A percentile compares a stretch with the other conserved stretches of the same genome.
These are phyloP conservation scores for Drosophila macrospina DNA, from an alignment of 2,888 invertebrate genomes.

Conservation along the genomic window DNA sequence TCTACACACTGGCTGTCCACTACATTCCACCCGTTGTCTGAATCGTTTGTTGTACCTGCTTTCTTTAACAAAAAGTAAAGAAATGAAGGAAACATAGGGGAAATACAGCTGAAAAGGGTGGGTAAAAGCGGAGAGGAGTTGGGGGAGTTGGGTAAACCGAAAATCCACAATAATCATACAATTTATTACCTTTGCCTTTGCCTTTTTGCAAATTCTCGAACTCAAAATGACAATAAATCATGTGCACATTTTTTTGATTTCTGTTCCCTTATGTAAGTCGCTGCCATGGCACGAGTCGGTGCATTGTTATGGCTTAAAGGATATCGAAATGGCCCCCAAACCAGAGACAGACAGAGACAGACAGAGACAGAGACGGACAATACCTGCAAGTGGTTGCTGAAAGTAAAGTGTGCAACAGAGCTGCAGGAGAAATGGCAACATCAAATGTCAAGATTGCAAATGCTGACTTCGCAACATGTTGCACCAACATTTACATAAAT, in stretches of 20 bases:
- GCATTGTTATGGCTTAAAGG: constrained; percentile 69
- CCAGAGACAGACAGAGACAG: neutral
- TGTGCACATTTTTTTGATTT: constrained; percentile 60
- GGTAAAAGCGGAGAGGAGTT: neutral
- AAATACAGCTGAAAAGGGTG: constrained; percentile 3
- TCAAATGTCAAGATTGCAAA: neutral
- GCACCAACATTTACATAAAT: neutral
- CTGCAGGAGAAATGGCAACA: constrained; percentile 7
- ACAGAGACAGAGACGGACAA: constrained; percentile 1
- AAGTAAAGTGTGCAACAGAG: constrained; percentile 24
- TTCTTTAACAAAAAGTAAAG: constrained; percentile 43
- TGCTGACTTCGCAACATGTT: neutral
- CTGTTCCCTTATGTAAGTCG: constrained; percentile 61
- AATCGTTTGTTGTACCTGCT: constrained; percentile 60
- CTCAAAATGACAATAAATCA: constrained; percentile 82
- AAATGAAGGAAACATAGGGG: neutral
- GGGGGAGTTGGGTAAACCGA: constrained; percentile 23
- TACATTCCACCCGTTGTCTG: constrained; percentile 8
- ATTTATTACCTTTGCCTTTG: constrained; percentile 82
- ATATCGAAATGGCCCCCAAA: constrained; percentile 33
- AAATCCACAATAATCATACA: constrained; percentile 78
- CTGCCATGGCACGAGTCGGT: constrained; percentile 70
- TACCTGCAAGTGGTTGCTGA: constrained; percentile 30
- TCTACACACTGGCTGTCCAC: constrained; percentile 40
- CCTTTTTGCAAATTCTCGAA: constrained; percentile 80